Evolutionary conservation across 2,888 invertebrate species (phyloP), one percentile per base, ranked within the genome.

Genomic region (Mesoligia furuncula): DNA sequence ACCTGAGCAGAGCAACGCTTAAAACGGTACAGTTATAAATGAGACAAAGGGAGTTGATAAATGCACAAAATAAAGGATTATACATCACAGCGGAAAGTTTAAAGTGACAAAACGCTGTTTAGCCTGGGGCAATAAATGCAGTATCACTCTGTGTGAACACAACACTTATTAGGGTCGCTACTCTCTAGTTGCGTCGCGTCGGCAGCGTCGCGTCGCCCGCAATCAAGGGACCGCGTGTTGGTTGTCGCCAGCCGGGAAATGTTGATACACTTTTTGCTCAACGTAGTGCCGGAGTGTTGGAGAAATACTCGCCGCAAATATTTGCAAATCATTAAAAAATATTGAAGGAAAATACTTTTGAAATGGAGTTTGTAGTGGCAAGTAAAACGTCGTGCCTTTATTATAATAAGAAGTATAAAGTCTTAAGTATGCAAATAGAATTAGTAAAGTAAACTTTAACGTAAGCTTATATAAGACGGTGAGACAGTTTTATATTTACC

Each of bases 141-240:
- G 86, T 77, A 84, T 85, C 84, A 79, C 68, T 76, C 73, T 79
- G 79, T 81, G 78, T 85, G 84, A 86, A 86, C 87, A 81, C 75
- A 71, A 77, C 86, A 82, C 85, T 87, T 89, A 87, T 86, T 84
- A 90, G 75, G 79, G 80, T 82, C 79, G 78, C 59, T 80, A 51
- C 77, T 73, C 67, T 70, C 64, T 73, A 64, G 85, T 76, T 69
- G 69, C 73, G 77, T 81, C 79, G 82, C 75, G 77, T 83, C 57
- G 78, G 81, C 86, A 85, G 9, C 57, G 39, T 45, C 65, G 68
- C 54, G 62, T 61, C 74, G n/a, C 54, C 51, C 65, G 73, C 82
- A 82, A 85, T 88, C 87, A 87, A 84, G 75, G 68, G 76, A n/a
- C 27, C 73, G 59, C 57, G 75, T 71, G 73, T 73, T 75, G 54